phyloP scores from a whole-genome alignment of 1,140 invertebrate species.

The Calliopsis andreniformis region DNA sequence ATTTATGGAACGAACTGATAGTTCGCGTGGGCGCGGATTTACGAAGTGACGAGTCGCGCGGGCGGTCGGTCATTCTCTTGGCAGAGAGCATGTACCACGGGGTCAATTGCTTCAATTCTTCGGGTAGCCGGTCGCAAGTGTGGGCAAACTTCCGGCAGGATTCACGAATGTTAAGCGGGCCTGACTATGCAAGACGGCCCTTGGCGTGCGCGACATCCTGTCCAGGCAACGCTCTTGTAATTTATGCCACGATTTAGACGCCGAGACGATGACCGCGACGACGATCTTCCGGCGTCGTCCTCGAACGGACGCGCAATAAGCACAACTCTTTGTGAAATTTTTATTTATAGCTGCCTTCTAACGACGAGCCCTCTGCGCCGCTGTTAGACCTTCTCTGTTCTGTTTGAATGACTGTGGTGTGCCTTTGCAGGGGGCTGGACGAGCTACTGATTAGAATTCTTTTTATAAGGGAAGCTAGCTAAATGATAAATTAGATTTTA shows the following conservation, averaged over 20 bases:
- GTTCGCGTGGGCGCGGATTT: conserved; percentile 44
- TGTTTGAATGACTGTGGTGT: too few relatives aligned
- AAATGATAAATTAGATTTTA: too few relatives aligned
- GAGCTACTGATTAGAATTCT: too few relatives aligned
- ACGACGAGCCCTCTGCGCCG: too few relatives aligned
- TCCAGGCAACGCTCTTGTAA: conserved; percentile 47
- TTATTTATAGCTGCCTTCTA: conserved; percentile 12
- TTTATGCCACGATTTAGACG: conserved; percentile 57
- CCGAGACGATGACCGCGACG: conserved; percentile 45
- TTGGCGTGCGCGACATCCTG: conserved; percentile 56
- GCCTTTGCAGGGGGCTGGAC: too few relatives aligned
- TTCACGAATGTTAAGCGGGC: conserved; percentile 65
- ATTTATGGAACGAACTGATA: neutral
- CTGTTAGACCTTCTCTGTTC: too few relatives aligned
- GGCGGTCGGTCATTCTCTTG: conserved; percentile 27
- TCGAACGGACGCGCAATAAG: conserved; percentile 7
- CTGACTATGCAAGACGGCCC: conserved; percentile 32
- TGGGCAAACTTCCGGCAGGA: conserved; percentile 77
- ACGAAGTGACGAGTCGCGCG: conserved; percentile 29
- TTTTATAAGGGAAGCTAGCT: too few relatives aligned
- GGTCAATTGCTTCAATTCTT: conserved; percentile 67
- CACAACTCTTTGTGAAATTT: neutral
- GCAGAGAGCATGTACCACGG: conserved; percentile 41
- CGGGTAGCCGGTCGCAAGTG: conserved; percentile 61
- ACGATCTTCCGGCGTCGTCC: conserved; percentile 50